Evolutionary conservation across 1,140 invertebrate species (phyloP), one percentile per base, ranked within the genome.

Genomic region (Leptinotarsa defecta): DNA sequence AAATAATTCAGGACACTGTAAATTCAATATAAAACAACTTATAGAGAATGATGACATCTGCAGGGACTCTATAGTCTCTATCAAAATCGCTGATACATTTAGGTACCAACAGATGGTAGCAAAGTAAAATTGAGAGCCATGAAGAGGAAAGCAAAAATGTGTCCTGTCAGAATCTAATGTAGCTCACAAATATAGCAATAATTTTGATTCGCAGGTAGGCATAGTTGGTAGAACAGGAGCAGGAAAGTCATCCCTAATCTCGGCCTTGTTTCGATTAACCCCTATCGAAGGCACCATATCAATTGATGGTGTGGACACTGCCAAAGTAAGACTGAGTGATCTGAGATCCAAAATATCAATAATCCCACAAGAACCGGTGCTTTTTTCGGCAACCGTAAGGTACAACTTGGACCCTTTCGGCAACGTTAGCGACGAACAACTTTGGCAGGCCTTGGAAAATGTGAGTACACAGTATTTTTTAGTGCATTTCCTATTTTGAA

Each of bases 341-440:
- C 85, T 97, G 1, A 87, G 95, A 68, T 88, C 89, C 1, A 89
- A 89, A 71, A 91, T 96, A 15, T 92, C 93, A 1, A 94, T 95
- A 57, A 95, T 96, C 78, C 95, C 95, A 6, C 95, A 96, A 86
- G 92, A 91, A 75, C 94, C 94, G 1, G 90, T 95, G 1, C 86
- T 96, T 0, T 97, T 96, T 84, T 93, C 91, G 6, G 92, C 91
- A 15, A 91, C 89, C 52, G 83, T 96, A 43, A 87, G 95, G 17
- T 93, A 93, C 78, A 97, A 97, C 85, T 86, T 97, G 52, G 95
- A 97, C 86, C 95, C 95, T 2, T 95, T 95, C 81, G 87, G 90
- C 24, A 88, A 90, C 73, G 91, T 91, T 80, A 83, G 86, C 0
- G 94, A 95, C 80, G 82, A 87, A 3, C 82, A 87, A 20, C 85